Percentiles rank a stretch among this genome's conserved stretches.
phyloP scores from a whole-genome alignment of 2,113 vertebrate species.

The Meriones unguiculatus region DNA sequence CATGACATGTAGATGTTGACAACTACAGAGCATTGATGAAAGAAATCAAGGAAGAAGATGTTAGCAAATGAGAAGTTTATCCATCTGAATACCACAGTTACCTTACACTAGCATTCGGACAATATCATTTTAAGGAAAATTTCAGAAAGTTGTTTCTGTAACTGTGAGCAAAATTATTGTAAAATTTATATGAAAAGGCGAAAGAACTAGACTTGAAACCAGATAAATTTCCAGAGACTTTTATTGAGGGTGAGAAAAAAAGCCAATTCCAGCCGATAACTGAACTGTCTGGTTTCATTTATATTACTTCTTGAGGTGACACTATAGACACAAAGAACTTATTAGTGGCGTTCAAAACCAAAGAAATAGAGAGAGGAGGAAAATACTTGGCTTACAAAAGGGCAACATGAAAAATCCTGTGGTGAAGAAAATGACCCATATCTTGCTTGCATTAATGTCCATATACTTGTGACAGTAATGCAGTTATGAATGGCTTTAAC shows the following conservation, averaged over 20 bases:
- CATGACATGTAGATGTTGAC: neutral
- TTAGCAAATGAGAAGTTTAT: neutral
- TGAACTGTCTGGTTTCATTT: neutral
- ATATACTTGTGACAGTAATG: too few relatives aligned
- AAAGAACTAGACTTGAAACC: conserved; percentile 8
- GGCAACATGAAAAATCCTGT: neutral
- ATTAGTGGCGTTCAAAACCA: neutral
- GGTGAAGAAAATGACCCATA: neutral
- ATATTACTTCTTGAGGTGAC: neutral
- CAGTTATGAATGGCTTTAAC: neutral
- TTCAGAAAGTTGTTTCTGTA: neutral
- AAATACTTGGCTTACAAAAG: neutral
- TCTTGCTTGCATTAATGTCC: neutral
- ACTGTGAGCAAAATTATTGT: neutral
- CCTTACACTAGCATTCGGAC: neutral
- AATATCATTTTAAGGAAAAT: neutral
- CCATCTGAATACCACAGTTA: neutral
- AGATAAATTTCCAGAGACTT: neutral
- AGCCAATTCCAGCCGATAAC: neutral
- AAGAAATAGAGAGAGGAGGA: neutral
- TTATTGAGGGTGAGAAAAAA: neutral
- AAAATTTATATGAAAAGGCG: neutral
- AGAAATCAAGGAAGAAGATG: neutral
- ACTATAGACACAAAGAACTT: neutral
- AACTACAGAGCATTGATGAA: neutral